Base-by-base conservation (phyloP, 2,113 vertebrate species). In the Psophia crepitans region DNA sequence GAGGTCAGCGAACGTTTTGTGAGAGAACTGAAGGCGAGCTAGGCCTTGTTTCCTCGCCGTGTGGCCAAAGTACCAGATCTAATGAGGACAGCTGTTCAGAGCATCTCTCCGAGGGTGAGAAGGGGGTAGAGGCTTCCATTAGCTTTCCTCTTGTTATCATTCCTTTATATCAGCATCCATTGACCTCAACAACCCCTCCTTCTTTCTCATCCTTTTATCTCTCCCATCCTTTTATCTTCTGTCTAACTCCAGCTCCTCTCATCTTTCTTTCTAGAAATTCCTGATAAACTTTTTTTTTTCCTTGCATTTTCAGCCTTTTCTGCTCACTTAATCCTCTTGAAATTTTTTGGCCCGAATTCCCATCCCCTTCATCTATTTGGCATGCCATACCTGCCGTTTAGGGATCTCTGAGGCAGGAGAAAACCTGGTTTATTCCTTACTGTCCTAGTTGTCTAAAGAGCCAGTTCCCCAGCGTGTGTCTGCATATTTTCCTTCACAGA, bases 181-280 rank as follows among this genome's bases (percentile, higher is more conserved):
- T 93, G 95, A 95, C 94, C 92, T 84, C 84, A 87, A 11, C 43
- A 93, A 65, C 43, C 57, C 19, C 44, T 89, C 46, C 39, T n/a
- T 78, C 69, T 90, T 84, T 37, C 48, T 95, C 58, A 37, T 65
- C 17, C 51, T 89, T 95, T 93, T 58, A 82, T 83, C 54, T 93
- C 49, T 93, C 41, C 39, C 2, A 3, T 80, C 39, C 66, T 91
- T 96, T 97, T 68, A 87, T 95, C 75, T 90, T 90, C 86, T 84
- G 53, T 76, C 37, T 80, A 76, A 74, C 70, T 79, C 33, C 57
- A 87, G 11, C 49, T 41, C 7, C 53, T 95, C 83, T 95, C 89
- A 93, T 96, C 51, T 89, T 80, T 95, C 78, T 83, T 81, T 83
- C 89, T 90, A 86, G 85, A 92, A 87, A 90, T 87, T 58, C 37